These are phyloP conservation scores for Eira barbara DNA, from an alignment of 2,113 vertebrate genomes.

Conservation along the genomic window DNA sequence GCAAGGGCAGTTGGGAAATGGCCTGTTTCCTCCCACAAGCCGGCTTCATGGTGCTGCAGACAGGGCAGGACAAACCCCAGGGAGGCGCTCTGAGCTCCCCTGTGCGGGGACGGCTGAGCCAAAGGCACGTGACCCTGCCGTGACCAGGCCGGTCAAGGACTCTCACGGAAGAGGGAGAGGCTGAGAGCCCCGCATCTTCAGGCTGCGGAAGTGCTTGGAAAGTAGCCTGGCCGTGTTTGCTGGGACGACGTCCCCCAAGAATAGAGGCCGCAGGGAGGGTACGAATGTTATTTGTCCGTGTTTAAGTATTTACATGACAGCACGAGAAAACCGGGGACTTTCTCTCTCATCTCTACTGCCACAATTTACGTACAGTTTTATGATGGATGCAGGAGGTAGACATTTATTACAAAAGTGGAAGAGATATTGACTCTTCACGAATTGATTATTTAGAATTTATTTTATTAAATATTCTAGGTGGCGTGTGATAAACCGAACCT, in stretches of 20 bases:
- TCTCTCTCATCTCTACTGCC: constrained; percentile 36
- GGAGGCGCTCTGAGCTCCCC: fast-evolving
- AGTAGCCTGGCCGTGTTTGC: neutral
- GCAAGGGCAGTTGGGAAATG: neutral
- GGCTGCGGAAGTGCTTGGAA: neutral
- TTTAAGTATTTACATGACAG: constrained; percentile 54
- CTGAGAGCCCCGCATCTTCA: no score
- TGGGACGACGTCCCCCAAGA: neutral
- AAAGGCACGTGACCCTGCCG: neutral
- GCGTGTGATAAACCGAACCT: constrained; percentile 39
- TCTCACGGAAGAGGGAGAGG: neutral
- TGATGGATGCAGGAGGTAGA: constrained; percentile 55
- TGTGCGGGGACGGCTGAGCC: neutral
- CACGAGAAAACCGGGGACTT: neutral
- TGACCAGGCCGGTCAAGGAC: neutral
- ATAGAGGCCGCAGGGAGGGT: neutral
- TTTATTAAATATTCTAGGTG: constrained; percentile 74
- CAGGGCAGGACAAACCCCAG: fast-evolving
- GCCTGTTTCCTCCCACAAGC: neutral
- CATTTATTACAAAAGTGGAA: constrained; percentile 56
- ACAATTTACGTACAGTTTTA: constrained; percentile 19
- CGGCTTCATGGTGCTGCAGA: fast-evolving
- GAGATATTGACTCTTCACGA: constrained; percentile 34
- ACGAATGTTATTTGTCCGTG: neutral
- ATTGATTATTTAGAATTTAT: constrained; percentile 76